Evolutionary conservation across 2,797 vertebrate species (phyloP).

Genomic region (Alca torda): DNA sequence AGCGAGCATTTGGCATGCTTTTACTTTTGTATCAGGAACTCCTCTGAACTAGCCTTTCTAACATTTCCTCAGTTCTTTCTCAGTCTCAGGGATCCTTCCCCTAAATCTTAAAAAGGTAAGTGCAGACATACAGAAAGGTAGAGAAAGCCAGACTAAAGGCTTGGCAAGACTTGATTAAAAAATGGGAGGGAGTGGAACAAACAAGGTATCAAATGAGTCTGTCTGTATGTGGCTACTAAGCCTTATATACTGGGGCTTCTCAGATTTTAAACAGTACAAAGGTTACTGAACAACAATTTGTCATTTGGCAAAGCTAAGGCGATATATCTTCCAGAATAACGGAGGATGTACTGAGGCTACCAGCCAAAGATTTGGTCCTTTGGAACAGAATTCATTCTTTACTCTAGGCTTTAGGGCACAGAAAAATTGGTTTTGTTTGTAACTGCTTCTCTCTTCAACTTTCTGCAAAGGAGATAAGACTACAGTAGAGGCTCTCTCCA

Average conservation of each 20-base stretch:
- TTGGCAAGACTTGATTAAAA: background rate
- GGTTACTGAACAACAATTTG: background rate
- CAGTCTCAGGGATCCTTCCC: background rate
- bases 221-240: background rate
- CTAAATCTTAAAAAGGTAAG: background rate
- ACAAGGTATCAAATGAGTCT: background rate
- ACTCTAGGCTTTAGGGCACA: background rate
- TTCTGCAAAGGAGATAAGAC: background rate
- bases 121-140: background rate
- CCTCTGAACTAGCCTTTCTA: background rate
- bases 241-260: background rate
- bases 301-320: background rate
- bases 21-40: background rate
- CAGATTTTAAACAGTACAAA: background rate
- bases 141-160: background rate
- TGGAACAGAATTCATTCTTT: background rate
- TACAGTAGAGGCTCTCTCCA: background rate
- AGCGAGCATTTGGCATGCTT: background rate
- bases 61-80: background rate
- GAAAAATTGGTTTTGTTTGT: background rate
- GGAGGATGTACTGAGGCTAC: background rate
- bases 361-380: background rate
- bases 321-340: background rate
- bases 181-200: background rate
- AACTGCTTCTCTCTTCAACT: background rate